Conservation (phyloP, 2,888 invertebrate genomes). For the Leptopilina myrica region DNA sequence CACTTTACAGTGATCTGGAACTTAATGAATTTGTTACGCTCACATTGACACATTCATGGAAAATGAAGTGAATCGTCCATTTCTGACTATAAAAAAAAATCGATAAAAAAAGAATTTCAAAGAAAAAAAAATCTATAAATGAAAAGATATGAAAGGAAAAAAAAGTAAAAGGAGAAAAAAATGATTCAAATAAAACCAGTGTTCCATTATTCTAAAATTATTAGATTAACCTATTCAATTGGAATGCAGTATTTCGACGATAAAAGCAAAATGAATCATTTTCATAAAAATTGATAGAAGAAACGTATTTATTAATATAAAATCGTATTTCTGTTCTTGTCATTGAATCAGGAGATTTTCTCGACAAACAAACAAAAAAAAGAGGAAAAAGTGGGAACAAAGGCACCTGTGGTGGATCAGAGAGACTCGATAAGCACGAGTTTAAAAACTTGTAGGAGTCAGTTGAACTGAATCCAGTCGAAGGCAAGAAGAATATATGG, state of each 20-base stretch:
- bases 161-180: not conserved
- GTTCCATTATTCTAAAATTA: not conserved
- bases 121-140: not conserved
- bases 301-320: not conserved
- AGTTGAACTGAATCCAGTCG: slow-evolving; percentile 20
- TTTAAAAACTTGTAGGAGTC: slow-evolving; percentile 32
- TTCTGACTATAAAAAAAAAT: not conserved
- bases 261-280: not conserved
- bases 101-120: not conserved
- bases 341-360: slow-evolving; percentile 11
- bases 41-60: not conserved
- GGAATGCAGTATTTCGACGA: not conserved
- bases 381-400: slow-evolving; percentile 9
- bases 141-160: too few relatives aligned
- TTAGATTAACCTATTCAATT: not conserved
- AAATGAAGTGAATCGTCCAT: not conserved
- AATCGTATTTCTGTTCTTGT: slow-evolving; percentile 8
- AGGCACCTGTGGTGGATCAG: slow-evolving; percentile 23
- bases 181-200: not conserved
- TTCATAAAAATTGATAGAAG: not conserved
- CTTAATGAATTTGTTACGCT: slow-evolving; percentile 6
- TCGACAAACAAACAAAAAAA: not conserved
- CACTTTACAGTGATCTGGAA: slow-evolving; percentile 2
- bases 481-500: slow-evolving; percentile 23
- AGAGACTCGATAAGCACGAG: slow-evolving; percentile 14